Base-by-base conservation (phyloP, 2,888 invertebrate species). In the Euplexia lucipara region DNA sequence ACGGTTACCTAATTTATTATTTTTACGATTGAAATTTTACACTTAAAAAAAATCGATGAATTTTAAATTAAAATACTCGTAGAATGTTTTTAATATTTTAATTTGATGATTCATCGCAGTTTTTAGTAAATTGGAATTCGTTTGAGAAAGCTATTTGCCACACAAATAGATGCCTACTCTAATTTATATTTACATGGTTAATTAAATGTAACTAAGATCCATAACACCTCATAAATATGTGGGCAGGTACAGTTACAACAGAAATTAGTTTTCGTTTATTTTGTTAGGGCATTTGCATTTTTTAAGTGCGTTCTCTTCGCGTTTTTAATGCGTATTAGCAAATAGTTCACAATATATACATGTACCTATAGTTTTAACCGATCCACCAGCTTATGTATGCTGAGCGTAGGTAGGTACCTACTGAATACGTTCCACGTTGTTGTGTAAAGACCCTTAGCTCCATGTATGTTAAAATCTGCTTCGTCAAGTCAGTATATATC, bases 1-100 rank as follows among this genome's bases (percentile, higher is more conserved):
- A 68, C 58, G 16, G 51, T 42, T 14, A 42, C 5, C 5, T 42
- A 22, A 58, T 74, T 67, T 57, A 74, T 42, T 37, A 6, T 37
- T 56, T 45, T 57, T 74, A 47, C 12, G 22, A 47, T 73, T n/a
- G 12, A 30, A 39, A 44, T 69, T 69, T 72, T 39, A 72, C 42
- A 49, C 66, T 45, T 72, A 42, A 26, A 6, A n/a, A 48, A 72
- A 37, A 16, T 8, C 37, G 26, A 44, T 49, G 32, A 65, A 42
- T 49, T 53, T 10, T 52, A 35, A 63, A 52, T 41, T 35, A 37
- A 30, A 20, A 49, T 4, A 22, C 16, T 69, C 26, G 8, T 20
- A 20, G 12, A 42, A 47, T 52, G 26, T 18, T 52, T 52, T 63
- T 6, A 37, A 64, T 44, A 51, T 51, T 35, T 51, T 49, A 42